Conservation (phyloP, 2,797 vertebrate genomes). For the Oreochromis grahami region DNA sequence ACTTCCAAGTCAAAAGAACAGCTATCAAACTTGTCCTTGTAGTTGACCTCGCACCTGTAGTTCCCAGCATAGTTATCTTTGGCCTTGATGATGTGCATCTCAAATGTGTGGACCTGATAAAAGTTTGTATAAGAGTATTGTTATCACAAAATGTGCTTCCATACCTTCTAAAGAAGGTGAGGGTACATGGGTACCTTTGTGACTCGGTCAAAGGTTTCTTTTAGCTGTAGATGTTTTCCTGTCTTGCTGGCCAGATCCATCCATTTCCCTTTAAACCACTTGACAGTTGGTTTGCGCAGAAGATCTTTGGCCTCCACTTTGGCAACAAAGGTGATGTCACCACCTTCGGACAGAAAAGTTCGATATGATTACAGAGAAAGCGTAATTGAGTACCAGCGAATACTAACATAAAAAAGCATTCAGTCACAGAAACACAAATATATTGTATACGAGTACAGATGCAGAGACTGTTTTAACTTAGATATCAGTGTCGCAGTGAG, state of each 20-base stretch:
- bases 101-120: slow-evolving; percentile 90
- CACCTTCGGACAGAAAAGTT: slow-evolving; percentile 77
- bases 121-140: not conserved
- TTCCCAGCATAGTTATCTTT: slow-evolving; percentile 96
- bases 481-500: not conserved
- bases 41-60: slow-evolving; percentile 96
- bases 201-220: slow-evolving; percentile 91
- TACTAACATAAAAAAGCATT: not conserved
- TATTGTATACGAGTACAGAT: not conserved
- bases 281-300: slow-evolving; percentile 91
- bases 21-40: slow-evolving; percentile 98
- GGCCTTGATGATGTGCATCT: slow-evolving; percentile 99
- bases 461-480: not conserved
- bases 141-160: not conserved
- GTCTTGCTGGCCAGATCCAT: slow-evolving; percentile 99
- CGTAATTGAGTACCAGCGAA: not conserved
- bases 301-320: slow-evolving; percentile 98
- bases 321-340: slow-evolving; percentile 89
- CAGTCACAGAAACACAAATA: not conserved
- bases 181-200: slow-evolving; percentile 79
- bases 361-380: not conserved
- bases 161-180: not conserved
- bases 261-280: slow-evolving; percentile 99
- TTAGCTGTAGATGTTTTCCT: slow-evolving; percentile 95
- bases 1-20: slow-evolving; percentile 96